phyloP scores from a whole-genome alignment of 2,797 vertebrate genomes.

The Varecia variegata region DNA sequence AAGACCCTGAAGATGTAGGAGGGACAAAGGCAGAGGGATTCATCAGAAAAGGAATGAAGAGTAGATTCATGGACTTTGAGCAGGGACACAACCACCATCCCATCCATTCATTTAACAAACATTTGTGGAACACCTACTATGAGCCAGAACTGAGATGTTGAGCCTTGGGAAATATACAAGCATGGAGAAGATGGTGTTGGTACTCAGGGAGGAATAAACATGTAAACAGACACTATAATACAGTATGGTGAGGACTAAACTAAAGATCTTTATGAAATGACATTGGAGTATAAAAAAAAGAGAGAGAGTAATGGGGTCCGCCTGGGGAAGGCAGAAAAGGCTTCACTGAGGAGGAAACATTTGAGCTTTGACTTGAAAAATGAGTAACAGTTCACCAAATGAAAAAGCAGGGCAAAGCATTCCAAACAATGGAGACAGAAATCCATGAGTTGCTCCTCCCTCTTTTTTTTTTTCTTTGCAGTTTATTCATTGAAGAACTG shows the following conservation, averaged over 20 bases:
- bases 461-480: neutral
- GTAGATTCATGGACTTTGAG: neutral
- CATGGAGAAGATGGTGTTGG: neutral
- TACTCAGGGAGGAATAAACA: neutral
- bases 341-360: neutral
- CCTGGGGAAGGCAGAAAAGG: neutral
- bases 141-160: neutral
- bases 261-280: neutral
- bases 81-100: neutral
- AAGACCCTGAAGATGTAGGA: conserved; percentile 1
- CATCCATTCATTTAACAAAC: neutral
- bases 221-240: neutral
- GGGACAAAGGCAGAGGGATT: neutral
- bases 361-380: conserved; percentile 10
- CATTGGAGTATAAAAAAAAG: neutral
- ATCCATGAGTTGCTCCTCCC: neutral
- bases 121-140: neutral
- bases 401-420: neutral
- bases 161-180: neutral
- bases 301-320: neutral
- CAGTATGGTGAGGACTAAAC: neutral
- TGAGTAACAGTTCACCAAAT: neutral
- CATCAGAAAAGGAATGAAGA: neutral
- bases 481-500: neutral
- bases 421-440: neutral